Evolutionary conservation across 2,113 vertebrate genomes (phyloP).

Genomic region (Stigmatopora argus): DNA sequence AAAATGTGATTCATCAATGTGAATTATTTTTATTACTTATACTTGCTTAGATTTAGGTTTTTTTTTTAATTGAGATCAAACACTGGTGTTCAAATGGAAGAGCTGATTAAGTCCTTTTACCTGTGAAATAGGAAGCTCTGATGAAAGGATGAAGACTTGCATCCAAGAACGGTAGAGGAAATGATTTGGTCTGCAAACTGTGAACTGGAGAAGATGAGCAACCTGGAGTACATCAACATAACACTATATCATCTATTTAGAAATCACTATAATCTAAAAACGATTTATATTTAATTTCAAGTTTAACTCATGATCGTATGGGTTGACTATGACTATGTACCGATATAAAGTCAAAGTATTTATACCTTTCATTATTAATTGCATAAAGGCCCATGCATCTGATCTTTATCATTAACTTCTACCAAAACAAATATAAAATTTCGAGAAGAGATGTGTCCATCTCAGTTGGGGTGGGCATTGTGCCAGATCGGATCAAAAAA

Average conservation of each 20-base stretch:
- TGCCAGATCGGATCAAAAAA: no score
- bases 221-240: slow-evolving; percentile 44
- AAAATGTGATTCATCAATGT: no score
- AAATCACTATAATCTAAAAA: not conserved
- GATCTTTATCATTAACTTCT: no score
- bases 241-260: not conserved
- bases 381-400: no score
- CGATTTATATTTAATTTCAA: no score
- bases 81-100: not conserved
- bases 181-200: slow-evolving; percentile 78
- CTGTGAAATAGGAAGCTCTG: slow-evolving; percentile 89
- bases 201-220: slow-evolving; percentile 74
- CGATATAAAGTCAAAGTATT: no score
- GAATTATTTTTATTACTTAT: no score
- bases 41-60: not conserved
- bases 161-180: slow-evolving; percentile 88
- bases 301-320: not conserved
- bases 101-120: slow-evolving; percentile 60
- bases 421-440: no score
- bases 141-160: slow-evolving; percentile 87
- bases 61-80: not conserved
- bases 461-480: no score
- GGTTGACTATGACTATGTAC: not conserved
- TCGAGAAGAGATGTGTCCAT: no score
- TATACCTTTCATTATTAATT: no score